These are phyloP conservation scores for Capra hircus DNA, from an alignment of 2,113 vertebrate genomes.

Conservation along the genomic window DNA sequence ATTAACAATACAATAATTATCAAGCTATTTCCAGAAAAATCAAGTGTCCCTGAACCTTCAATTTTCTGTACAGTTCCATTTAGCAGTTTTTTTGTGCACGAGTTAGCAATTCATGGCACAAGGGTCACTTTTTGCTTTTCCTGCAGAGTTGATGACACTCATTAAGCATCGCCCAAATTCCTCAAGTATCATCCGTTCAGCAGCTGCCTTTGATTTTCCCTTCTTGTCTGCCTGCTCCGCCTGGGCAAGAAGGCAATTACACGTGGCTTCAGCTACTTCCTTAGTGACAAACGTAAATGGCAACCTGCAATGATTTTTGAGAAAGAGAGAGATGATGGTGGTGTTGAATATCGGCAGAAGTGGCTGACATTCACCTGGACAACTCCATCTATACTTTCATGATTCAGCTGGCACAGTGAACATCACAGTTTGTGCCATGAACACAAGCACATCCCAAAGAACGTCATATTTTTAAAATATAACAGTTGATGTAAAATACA, in stretches of 20 bases:
- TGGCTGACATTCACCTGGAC: background rate
- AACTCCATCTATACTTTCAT: background rate
- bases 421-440: background rate
- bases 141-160: constrained; percentile 96
- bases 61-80: constrained; percentile 63
- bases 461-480: background rate
- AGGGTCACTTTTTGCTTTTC: constrained; percentile 94
- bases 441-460: background rate
- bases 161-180: constrained; percentile 98
- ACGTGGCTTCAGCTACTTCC: constrained; percentile 96
- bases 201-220: constrained; percentile 88
- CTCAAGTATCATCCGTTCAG: constrained; percentile 94
- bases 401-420: background rate
- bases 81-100: background rate
- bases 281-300: constrained; percentile 97
- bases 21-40: constrained; percentile 63
- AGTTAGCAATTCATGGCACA: constrained; percentile 93
- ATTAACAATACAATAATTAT: constrained; percentile 71
- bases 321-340: background rate
- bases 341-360: background rate
- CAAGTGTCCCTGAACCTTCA: constrained; percentile 79
- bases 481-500: background rate
- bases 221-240: constrained; percentile 91
- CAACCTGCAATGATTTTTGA: constrained; percentile 80
- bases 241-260: constrained; percentile 94